These are phyloP conservation scores for Montipora cactus DNA, from an alignment of 64 coral and sea anemone species.

Conservation along the genomic window DNA sequence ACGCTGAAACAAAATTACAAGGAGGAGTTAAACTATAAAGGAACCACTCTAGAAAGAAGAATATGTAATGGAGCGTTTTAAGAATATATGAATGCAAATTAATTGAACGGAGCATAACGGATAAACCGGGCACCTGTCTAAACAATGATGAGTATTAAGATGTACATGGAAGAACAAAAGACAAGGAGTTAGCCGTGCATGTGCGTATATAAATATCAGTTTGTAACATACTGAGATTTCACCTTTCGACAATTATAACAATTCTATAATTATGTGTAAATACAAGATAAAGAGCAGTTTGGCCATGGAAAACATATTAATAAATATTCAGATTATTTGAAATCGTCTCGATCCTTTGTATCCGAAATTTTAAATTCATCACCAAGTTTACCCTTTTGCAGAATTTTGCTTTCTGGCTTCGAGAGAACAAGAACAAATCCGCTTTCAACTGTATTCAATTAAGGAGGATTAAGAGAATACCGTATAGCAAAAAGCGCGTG, in stretches of 20 bases:
- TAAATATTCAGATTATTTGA: not conserved
- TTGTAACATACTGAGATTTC: constrained; percentile 3
- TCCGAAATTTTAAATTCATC: not conserved
- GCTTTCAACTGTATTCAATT: not conserved
- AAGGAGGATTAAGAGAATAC: not conserved
- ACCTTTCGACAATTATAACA: not conserved
- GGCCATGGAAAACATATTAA: not conserved
- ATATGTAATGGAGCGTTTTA: not conserved
- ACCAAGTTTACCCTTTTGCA: not conserved
- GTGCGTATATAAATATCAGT: constrained; percentile 51
- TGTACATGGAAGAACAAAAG: constrained; percentile 37
- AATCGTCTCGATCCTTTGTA: not conserved
- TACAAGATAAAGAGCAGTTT: not conserved
- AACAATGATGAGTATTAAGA: constrained; percentile 18
- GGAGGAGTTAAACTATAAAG: not conserved
- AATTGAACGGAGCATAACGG: constrained; percentile 21
- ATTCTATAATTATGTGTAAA: constrained; percentile 19
- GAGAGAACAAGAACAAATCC: not conserved
- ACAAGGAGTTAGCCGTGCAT: not conserved
- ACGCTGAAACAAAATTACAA: not conserved
- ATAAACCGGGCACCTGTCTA: not conserved
- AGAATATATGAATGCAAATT: not conserved
- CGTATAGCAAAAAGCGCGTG: not conserved
- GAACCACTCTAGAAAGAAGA: not conserved
- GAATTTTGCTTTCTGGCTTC: not conserved